phyloP scores from a whole-genome alignment of 2,888 invertebrate genomes.

The Noctua fimbriata region DNA sequence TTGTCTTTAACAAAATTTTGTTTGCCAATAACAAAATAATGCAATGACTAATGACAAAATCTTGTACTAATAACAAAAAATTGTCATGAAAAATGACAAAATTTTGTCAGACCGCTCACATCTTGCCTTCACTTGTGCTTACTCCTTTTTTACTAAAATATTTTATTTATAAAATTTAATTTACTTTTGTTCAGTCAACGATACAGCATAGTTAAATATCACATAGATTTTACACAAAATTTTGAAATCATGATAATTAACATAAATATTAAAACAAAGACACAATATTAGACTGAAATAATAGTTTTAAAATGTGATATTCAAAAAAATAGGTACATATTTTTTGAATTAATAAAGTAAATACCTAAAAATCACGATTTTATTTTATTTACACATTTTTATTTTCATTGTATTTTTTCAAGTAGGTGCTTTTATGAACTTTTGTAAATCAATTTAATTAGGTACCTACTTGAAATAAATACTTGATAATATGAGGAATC shows the following conservation, averaged over 20 bases:
- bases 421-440: constrained; percentile 2
- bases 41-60: constrained; percentile 44
- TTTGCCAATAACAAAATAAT: constrained; percentile 45
- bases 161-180: constrained; percentile 65
- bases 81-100: constrained; percentile 39
- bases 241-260: constrained; percentile 37
- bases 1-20: constrained; percentile 41
- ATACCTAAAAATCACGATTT: constrained; percentile 21
- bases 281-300: constrained; percentile 42
- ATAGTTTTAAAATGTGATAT: constrained; percentile 23
- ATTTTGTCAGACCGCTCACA: constrained; percentile 37
- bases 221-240: constrained; percentile 54
- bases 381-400: constrained; percentile 58
- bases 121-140: constrained; percentile 13
- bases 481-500: neutral
- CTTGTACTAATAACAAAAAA: constrained; percentile 50
- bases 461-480: constrained; percentile 20
- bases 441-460: constrained; percentile 9
- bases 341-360: constrained; percentile 14
- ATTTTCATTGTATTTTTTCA: constrained; percentile 20
- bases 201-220: constrained; percentile 65
- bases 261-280: constrained; percentile 43
- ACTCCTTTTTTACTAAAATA: constrained; percentile 52
- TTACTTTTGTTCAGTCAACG: constrained; percentile 73
- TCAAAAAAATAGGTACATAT: constrained; percentile 29